Evolutionary conservation across 2,113 vertebrate species (phyloP).

Genomic region (Noturus placidus): DNA sequence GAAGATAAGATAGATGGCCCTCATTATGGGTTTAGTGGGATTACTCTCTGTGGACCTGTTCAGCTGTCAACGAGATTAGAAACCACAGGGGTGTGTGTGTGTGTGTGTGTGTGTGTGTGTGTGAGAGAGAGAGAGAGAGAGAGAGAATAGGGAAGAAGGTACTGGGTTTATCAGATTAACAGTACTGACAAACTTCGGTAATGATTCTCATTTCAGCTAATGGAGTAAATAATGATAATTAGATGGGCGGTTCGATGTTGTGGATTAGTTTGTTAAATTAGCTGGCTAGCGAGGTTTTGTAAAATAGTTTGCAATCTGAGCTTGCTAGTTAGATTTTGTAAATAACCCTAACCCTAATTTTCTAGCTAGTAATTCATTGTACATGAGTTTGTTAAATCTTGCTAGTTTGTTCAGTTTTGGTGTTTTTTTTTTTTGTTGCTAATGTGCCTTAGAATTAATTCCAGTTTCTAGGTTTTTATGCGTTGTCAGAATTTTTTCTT

Average conservation of each 20-base stretch:
- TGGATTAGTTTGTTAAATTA: neutral
- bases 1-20: slow-evolving; percentile 4
- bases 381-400: neutral
- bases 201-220: slow-evolving; percentile 13
- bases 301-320: neutral
- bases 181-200: neutral
- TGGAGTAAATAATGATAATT: neutral
- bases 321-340: neutral
- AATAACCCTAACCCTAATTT: neutral
- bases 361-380: neutral
- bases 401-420: neutral
- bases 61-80: slow-evolving; percentile 24
- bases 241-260: neutral
- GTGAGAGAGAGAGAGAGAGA: neutral
- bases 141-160: slow-evolving; percentile 39
- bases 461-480: neutral
- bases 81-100: slow-evolving; percentile 21
- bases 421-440: neutral
- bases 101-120: no score
- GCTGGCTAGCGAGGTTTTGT: neutral
- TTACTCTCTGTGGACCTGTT: neutral
- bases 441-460: neutral
- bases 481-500: no score
- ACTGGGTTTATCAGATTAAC: slow-evolving; percentile 48
- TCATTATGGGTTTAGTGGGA: slow-evolving; percentile 12